These are phyloP conservation scores for Aphelocoma coerulescens DNA, from an alignment of 2,113 vertebrate species.

Conservation along the genomic window DNA sequence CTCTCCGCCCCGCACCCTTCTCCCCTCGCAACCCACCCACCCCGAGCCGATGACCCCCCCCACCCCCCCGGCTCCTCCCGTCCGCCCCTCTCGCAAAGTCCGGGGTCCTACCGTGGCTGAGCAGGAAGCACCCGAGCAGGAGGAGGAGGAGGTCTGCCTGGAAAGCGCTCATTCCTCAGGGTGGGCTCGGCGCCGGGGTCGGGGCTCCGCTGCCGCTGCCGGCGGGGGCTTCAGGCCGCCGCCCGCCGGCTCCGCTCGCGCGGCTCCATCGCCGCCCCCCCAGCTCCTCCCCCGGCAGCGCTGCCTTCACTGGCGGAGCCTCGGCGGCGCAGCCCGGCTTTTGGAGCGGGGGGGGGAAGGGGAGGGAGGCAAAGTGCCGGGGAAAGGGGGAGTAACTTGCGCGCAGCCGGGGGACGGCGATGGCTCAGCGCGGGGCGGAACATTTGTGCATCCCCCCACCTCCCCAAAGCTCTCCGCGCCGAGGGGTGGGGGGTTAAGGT, in stretches of 20 bases:
- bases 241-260: constrained; percentile 44
- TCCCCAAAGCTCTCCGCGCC: neutral
- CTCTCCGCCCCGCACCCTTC: neutral
- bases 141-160: constrained; percentile 69
- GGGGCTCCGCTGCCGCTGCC: neutral
- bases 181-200: constrained; percentile 21
- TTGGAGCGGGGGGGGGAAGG: neutral
- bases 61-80: neutral
- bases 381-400: constrained; percentile 10
- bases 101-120: constrained; percentile 74
- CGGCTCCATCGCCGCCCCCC: constrained; percentile 40
- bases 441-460: neutral
- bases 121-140: constrained; percentile 67
- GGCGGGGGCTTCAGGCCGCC: neutral
- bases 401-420: neutral
- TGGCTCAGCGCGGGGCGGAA: neutral
- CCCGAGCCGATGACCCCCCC: neutral
- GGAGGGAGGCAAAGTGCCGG: neutral
- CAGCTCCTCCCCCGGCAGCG: constrained; percentile 30
- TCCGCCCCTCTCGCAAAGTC: constrained; percentile 39
- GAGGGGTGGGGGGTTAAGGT: too few species aligned
- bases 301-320: constrained; percentile 8
- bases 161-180: constrained; percentile 71
- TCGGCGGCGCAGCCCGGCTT: neutral
- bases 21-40: neutral